These are phyloP conservation scores for Emys orbicularis DNA, from an alignment of 2,797 vertebrate genomes.

Conservation along the genomic window DNA sequence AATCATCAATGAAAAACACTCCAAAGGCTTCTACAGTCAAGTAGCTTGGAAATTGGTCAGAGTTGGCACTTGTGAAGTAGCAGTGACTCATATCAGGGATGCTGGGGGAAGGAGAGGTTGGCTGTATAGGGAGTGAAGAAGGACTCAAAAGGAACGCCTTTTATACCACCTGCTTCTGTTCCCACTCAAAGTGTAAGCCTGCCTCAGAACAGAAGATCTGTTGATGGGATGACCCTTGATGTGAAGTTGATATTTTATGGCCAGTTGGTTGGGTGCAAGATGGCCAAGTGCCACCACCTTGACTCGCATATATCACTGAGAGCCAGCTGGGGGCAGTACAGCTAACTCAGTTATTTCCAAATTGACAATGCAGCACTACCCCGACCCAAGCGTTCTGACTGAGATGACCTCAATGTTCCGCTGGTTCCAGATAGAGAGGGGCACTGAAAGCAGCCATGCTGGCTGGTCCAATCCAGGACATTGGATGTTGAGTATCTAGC, in stretches of 20 bases:
- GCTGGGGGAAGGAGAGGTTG: not conserved
- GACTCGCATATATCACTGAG: not conserved
- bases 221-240: not conserved
- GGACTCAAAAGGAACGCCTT: not conserved
- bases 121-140: not conserved
- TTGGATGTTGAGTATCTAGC: not conserved
- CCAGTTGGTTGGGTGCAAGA: too few relatives aligned
- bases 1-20: not conserved
- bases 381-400: not conserved
- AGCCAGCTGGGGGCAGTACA: not conserved
- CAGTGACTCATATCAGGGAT: not conserved
- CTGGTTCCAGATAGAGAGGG: not conserved
- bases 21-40: not conserved
- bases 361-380: not conserved
- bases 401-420: not conserved
- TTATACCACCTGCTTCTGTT: not conserved
- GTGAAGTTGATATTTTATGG: not conserved
- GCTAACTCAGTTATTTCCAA: not conserved
- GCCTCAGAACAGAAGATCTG: not conserved
- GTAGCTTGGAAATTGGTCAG: not conserved
- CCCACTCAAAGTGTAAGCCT: too few relatives aligned
- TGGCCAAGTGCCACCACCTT: not conserved
- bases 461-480: not conserved
- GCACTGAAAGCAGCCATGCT: not conserved
- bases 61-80: not conserved